These are phyloP conservation scores for Vespertilio murinus DNA, from an alignment of 2,797 vertebrate genomes.

Conservation along the genomic window DNA sequence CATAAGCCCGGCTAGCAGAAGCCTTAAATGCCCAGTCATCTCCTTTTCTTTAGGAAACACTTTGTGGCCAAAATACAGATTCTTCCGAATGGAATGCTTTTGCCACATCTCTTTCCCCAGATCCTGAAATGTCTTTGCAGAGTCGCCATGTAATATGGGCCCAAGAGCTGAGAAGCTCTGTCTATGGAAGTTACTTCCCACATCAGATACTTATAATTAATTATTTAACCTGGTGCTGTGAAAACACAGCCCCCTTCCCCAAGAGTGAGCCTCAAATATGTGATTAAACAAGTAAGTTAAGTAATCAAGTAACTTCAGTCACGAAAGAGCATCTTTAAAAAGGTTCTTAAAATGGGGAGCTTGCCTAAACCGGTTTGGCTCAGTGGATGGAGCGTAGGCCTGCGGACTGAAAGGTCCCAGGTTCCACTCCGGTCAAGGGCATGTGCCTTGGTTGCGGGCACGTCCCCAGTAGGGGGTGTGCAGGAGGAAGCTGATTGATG, in stretches of 20 bases:
- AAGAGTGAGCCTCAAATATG: background rate
- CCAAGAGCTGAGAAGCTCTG: background rate
- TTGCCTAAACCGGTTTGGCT: too few species aligned
- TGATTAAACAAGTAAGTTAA: background rate
- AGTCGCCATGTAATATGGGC: background rate
- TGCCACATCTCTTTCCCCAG: background rate
- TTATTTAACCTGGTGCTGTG: background rate
- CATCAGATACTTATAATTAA: background rate
- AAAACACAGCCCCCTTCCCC: background rate
- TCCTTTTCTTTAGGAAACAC: background rate
- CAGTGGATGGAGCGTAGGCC: too few species aligned
- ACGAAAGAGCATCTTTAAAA: background rate
- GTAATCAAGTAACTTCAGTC: background rate
- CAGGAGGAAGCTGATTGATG: too few species aligned
- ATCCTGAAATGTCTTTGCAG: background rate
- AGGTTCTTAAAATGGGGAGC: background rate
- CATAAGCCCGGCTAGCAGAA: background rate
- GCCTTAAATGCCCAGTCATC: background rate
- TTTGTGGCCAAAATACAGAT: background rate
- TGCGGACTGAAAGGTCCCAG: too few species aligned
- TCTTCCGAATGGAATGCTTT: background rate
- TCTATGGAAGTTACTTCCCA: background rate
- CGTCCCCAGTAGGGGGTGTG: too few species aligned
- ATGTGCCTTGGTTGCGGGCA: too few species aligned
- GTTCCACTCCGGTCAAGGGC: too few species aligned